Evolutionary conservation across 1,140 invertebrate genomes (phyloP), one percentile per base, ranked within the genome.

Genomic region (Drosophila albomicans): DNA sequence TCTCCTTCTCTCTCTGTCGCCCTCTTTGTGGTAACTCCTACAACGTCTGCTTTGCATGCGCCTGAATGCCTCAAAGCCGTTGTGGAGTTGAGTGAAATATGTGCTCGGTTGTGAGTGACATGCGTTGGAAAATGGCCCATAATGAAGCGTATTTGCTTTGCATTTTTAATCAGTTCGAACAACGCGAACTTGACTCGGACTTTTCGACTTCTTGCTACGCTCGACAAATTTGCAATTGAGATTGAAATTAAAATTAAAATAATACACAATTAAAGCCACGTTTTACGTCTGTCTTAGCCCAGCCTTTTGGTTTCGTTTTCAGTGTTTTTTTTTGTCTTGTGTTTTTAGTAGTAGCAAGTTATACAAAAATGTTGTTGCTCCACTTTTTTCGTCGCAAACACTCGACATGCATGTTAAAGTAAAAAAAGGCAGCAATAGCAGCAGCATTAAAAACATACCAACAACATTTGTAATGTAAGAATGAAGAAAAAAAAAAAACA

Each of bases 241-340:
- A 89, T 88, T 81, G 82, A 79, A 87, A 88, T 88, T 82, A 69
- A 87, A 88, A 84, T 80, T 69, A 89, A 87, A 80, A 81, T 85
- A 79, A 85, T 81, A 58, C 84, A 84, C 80, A 79, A 81, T 89
- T 74, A 89, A 88, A 81, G 76, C 30, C 71, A 68, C 70, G 56
- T 67, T 3, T 56, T 57, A 45, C 63, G 30, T 10, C 38, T 63
- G 28, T 30, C 49, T 65, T 63, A 51, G 15, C 48, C 25, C 56
- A 25, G 5, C 35, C 35, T 70, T 25, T 63, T 64, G 57, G 54
- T 74, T 68, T 74, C 65, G 41, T 59, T 75, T 71, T 64, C 67
- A 64, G 32, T 46, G 10, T 11, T 41, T 62, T 63, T 74, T 52
- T 41, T 63, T 74, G 35, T 41, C 8, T 48, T 71, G 45, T 49